Conservation (phyloP, 2,113 vertebrate species). For the Vulpes ferrilata region DNA sequence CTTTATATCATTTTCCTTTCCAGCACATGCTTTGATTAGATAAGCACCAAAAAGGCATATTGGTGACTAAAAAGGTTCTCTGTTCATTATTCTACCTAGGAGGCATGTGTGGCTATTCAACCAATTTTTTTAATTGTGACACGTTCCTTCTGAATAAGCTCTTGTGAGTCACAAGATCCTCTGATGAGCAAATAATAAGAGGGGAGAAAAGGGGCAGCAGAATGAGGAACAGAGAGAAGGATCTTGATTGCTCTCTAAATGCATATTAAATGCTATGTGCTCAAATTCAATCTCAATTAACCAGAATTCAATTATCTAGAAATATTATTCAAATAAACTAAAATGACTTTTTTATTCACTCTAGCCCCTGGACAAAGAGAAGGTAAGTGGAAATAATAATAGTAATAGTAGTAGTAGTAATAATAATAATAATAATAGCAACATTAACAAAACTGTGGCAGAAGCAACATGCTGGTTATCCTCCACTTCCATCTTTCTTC, state of each 20-base stretch:
- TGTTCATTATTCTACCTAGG: constrained; percentile 46
- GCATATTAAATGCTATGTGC: background rate
- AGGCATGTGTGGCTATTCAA: constrained; percentile 60
- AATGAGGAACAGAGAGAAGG: background rate
- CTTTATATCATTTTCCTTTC: constrained; percentile 60
- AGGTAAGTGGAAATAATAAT: background rate
- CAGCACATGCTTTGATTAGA: constrained; percentile 64
- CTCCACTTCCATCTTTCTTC: background rate
- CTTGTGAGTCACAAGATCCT: constrained; percentile 59
- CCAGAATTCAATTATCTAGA: background rate
- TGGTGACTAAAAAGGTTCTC: constrained; percentile 62
- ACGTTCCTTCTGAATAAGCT: constrained; percentile 62
- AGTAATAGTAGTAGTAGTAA: background rate
- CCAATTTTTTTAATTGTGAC: constrained; percentile 50
- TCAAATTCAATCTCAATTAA: background rate
- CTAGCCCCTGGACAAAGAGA: background rate
- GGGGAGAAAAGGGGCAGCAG: background rate
- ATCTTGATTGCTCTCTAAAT: background rate
- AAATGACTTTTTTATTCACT: background rate
- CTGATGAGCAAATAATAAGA: constrained; percentile 58
- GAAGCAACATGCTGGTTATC: background rate
- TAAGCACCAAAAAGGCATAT: constrained; percentile 50
- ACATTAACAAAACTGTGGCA: background rate
- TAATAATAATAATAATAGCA: background rate
- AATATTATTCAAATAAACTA: background rate